phyloP scores from a whole-genome alignment of 2,888 invertebrate genomes.

The Proisotoma minuta region DNA sequence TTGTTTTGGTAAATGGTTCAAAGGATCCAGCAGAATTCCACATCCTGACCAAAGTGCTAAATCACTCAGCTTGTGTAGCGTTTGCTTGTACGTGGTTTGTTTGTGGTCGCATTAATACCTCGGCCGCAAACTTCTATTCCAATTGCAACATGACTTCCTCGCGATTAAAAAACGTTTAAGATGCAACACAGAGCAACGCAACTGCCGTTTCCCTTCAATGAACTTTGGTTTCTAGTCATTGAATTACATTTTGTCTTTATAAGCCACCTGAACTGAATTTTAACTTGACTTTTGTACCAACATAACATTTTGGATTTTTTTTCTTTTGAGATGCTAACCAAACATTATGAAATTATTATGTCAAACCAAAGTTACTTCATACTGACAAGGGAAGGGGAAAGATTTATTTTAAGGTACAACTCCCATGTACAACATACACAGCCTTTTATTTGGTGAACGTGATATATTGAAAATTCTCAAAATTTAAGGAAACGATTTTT shows the following conservation, averaged over 20 bases:
- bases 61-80: constrained; percentile 43
- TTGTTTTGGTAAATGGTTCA: constrained; percentile 17
- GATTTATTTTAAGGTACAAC: too few relatives aligned
- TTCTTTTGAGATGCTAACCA: too few relatives aligned
- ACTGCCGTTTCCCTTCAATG: background rate
- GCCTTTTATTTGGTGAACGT: too few relatives aligned
- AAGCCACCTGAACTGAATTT: background rate
- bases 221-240: too few relatives aligned
- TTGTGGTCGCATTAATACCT: background rate
- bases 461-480: too few relatives aligned
- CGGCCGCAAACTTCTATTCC: background rate
- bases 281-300: too few relatives aligned
- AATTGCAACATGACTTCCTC: background rate
- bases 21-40: constrained; percentile 30
- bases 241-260: background rate
- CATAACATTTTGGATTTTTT: too few relatives aligned
- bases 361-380: too few relatives aligned
- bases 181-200: background rate
- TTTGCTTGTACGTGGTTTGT: constrained; percentile 22
- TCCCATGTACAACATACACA: too few relatives aligned
- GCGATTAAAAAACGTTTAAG: constrained; percentile 1
- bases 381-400: too few relatives aligned
- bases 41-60: constrained; percentile 46
- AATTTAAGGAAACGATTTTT: too few relatives aligned
- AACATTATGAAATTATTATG: too few relatives aligned